Percentiles rank a stretch among this genome's conserved stretches.
Conservation (phyloP, 2,888 invertebrate species). For the Opisthograptis luteolata region DNA sequence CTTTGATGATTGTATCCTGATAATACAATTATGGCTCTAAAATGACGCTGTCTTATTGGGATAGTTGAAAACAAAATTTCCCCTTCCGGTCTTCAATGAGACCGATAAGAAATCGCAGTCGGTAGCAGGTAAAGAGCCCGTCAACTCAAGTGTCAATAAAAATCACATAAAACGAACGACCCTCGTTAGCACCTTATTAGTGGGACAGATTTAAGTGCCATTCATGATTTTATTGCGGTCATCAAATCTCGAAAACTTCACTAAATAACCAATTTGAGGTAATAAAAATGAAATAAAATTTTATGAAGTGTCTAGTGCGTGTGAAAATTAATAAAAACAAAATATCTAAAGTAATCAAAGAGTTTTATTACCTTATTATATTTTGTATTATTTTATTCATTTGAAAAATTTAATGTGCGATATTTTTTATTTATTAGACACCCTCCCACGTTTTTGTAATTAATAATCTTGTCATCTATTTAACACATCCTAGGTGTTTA, state of each 20-base stretch:
- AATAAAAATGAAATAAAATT: conserved; percentile 53
- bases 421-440: conserved; percentile 16
- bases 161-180: conserved; percentile 77
- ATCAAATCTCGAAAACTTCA: conserved; percentile 58
- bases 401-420: conserved; percentile 8
- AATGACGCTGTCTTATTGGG: conserved; percentile 56
- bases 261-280: conserved; percentile 55
- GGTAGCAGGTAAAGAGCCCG: conserved; percentile 60
- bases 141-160: conserved; percentile 75
- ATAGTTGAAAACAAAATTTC: conserved; percentile 32
- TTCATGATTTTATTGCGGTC: conserved; percentile 68
- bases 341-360: conserved; percentile 17
- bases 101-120: conserved; percentile 62
- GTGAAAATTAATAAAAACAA: conserved; percentile 31
- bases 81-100: conserved; percentile 57
- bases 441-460: conserved; percentile 4
- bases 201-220: conserved; percentile 72
- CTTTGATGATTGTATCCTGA: conserved; percentile 27
- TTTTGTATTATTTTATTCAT: conserved; percentile 8
- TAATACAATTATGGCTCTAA: conserved; percentile 55
- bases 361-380: conserved; percentile 20
- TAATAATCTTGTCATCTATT: too few relatives aligned
- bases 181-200: conserved; percentile 80
- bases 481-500: too few relatives aligned
- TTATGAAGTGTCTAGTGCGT: conserved; percentile 31